Base-by-base conservation (phyloP, 2,888 invertebrate species). In the Eristalis pertinax region DNA sequence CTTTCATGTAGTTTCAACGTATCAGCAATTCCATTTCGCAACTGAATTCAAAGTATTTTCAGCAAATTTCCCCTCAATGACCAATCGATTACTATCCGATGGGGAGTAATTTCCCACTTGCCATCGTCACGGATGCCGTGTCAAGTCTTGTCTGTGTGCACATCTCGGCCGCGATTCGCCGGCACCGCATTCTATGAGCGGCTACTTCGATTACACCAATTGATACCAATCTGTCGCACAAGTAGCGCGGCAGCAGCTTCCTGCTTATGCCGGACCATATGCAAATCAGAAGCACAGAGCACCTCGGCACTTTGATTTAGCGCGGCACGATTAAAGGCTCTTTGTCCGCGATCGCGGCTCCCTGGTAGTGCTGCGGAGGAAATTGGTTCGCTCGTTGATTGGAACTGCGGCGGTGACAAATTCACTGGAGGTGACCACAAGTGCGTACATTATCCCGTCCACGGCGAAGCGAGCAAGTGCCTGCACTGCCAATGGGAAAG, bases 291-390 rank as follows among this genome's bases (percentile, higher is more conserved):
- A 82, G 83, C 35, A 60, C 56, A 13, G 22, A 8, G 22, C 11
- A 22, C 58, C 38, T 4, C 43, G 32, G 32, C 63, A 41, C 32
- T 77, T 79, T 83, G 84, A 79, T 87, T 84, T 76, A 63, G 22
- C 32, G 87, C 87, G 87, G 87, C 87, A 87, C 76, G 84, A 87
- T 87, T 84, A 87, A 87, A 87, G 87, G 87, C 76, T 84, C 87
- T 87, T 87, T 87, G 87, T 87, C 76, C 86, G 60, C 41, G 73
- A 43, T 76, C 26, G 60, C 26, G 8, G 60, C 24, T n/a, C 60
- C 5, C 13, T 4, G 13, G 60, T 24, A 11, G 24, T 11, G 11
- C 13, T 19, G 73, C 72, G 64, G 35, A 70, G 75, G 70, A 87
- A 87, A 87, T 87, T 80, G 84, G 87, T 79, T 38, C 87, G 62